phyloP scores from a whole-genome alignment of 2,113 vertebrate species.

The Cottus gobio region DNA sequence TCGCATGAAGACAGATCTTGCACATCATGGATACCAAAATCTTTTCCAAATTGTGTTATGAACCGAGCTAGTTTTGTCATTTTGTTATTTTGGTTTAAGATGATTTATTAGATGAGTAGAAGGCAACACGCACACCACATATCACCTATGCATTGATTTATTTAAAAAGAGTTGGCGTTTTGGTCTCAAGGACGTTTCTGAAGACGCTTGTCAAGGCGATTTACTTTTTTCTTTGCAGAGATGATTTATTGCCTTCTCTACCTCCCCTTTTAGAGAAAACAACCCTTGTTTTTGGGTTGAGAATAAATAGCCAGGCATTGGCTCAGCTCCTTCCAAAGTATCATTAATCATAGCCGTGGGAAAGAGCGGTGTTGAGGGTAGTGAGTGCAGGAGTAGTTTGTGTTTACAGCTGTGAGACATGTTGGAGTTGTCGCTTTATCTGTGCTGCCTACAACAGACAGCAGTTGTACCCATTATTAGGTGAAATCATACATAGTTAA shows the following conservation, averaged over 20 bases:
- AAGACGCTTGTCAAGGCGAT: not conserved
- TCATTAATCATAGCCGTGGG: not conserved
- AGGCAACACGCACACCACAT: not conserved
- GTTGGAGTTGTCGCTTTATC: not conserved
- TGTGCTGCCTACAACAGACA: not conserved
- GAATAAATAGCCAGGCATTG: not conserved
- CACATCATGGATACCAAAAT: conserved; percentile 13
- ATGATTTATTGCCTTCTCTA: not conserved
- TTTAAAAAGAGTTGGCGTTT: not conserved
- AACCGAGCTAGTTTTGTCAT: not conserved
- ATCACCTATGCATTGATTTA: not conserved
- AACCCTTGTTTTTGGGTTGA: not conserved
- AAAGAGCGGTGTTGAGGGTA: not conserved
- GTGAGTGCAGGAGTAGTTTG: not conserved
- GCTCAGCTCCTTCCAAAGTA: not conserved
- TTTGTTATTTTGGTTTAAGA: not conserved
- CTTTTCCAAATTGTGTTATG: not conserved
- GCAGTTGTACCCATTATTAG: not conserved
- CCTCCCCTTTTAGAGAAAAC: not conserved
- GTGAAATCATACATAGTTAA: not conserved
- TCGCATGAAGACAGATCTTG: conserved; percentile 6
- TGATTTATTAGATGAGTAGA: not conserved
- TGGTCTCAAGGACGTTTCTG: not conserved
- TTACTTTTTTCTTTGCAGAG: not conserved
- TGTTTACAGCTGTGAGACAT: not conserved